Conservation (phyloP, 2,888 invertebrate genomes). For the Cepaea hortensis region DNA sequence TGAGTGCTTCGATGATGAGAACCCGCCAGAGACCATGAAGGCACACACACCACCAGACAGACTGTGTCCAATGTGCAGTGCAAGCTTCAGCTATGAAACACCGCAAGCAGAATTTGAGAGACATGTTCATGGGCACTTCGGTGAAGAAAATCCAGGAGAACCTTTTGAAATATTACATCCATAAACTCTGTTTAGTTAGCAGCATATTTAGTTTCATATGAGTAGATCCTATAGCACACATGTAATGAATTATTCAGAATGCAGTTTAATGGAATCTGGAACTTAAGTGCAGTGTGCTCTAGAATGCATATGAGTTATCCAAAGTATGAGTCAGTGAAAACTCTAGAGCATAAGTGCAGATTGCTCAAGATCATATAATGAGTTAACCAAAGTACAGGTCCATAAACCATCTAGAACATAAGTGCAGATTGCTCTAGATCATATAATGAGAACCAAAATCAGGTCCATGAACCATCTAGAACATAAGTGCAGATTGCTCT, state of each 20-base stretch:
- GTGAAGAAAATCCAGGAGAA: constrained; percentile 55
- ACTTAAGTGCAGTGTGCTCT: no score
- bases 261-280: no score
- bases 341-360: no score
- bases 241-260: no score
- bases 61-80: constrained; percentile 68
- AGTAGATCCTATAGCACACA: not conserved
- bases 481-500: not conserved
- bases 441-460: no score
- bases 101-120: constrained; percentile 65
- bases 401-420: no score
- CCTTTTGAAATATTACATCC: constrained; percentile 59
- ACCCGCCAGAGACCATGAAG: constrained; percentile 53
- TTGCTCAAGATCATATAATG: no score
- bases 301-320: no score
- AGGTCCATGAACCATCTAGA: no score
- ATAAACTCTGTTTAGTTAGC: not conserved
- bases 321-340: no score
- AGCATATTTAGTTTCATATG: not conserved
- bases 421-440: no score
- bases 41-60: constrained; percentile 53
- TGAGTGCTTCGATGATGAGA: constrained; percentile 64
- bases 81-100: constrained; percentile 55
- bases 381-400: no score
- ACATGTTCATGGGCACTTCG: constrained; percentile 70